phyloP scores from a whole-genome alignment of 1,140 invertebrate species.

The Leptopilina boulardi region DNA sequence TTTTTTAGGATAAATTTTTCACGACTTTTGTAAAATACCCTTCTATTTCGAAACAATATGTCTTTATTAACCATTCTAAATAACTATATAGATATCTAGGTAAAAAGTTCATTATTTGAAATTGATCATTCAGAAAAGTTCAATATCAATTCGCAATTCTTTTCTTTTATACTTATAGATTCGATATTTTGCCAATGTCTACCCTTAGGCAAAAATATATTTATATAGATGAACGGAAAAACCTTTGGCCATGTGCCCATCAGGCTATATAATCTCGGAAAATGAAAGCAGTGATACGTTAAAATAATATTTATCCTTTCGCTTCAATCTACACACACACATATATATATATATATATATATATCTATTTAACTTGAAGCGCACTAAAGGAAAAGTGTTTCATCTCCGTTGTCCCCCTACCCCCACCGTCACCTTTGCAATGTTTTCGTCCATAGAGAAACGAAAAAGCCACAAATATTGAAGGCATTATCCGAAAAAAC shows the following conservation, averaged over 20 bases:
- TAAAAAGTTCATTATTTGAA: no score
- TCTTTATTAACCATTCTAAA: no score
- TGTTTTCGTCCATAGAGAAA: neutral
- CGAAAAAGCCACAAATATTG: conserved; percentile 7
- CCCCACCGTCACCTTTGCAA: no score
- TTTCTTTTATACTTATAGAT: no score
- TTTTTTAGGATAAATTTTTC: no score
- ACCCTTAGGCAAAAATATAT: neutral
- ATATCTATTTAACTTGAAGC: conserved; percentile 1
- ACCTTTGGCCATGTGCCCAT: conserved; percentile 7
- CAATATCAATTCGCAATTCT: no score
- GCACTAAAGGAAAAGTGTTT: neutral
- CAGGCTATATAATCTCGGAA: neutral
- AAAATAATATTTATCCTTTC: conserved; percentile 11
- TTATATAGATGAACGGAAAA: neutral
- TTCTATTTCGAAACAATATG: no score
- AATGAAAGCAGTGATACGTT: conserved; percentile 13
- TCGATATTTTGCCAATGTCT: neutral
- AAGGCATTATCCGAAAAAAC: conserved; percentile 13
- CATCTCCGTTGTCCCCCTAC: neutral
- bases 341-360: no score
- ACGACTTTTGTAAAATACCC: no score
- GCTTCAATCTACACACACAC: conserved; percentile 11
- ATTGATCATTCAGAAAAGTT: no score
- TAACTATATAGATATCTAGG: no score